These are phyloP conservation scores for Echeneis naucrates DNA, from an alignment of 2,797 vertebrate genomes.

Conservation along the genomic window DNA sequence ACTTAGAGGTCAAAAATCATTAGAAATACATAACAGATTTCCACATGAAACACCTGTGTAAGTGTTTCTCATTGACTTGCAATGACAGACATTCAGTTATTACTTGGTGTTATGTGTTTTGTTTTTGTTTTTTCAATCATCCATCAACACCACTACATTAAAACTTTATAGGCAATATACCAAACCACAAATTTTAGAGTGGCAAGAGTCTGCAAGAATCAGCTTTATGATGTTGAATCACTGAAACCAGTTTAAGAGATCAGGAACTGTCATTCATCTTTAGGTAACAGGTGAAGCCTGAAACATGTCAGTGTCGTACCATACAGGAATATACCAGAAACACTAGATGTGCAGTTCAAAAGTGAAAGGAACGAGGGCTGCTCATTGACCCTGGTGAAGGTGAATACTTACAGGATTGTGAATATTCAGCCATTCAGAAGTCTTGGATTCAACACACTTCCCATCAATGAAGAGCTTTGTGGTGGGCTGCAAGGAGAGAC, in stretches of 20 bases:
- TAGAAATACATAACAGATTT: neutral
- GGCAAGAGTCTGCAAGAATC: neutral
- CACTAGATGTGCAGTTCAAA: no score
- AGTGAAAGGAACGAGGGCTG: neutral
- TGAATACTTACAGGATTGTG: conserved; percentile 93
- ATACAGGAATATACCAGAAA: neutral
- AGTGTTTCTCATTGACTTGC: neutral
- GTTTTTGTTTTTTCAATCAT: no score
- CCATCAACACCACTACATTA: no score
- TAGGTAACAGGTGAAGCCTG: conserved; percentile 26
- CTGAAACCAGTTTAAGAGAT: neutral
- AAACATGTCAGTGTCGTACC: neutral
- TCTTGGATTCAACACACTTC: conserved; percentile 95
- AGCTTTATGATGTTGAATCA: neutral
- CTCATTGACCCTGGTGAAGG: neutral
- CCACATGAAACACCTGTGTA: neutral
- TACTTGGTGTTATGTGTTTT: neutral
- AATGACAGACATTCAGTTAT: neutral
- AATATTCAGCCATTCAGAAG: conserved; percentile 93
- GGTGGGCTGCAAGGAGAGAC: conserved; percentile 83
- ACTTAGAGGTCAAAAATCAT: conserved; percentile 7
- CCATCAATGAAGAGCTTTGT: conserved; percentile 97
- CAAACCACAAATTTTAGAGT: neutral
- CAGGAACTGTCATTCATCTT: neutral
- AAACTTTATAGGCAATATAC: neutral